A percentile compares a stretch with the other conserved stretches of the same genome.
phyloP scores from a whole-genome alignment of 2,113 vertebrate species.

The Capricornis sumatraensis region DNA sequence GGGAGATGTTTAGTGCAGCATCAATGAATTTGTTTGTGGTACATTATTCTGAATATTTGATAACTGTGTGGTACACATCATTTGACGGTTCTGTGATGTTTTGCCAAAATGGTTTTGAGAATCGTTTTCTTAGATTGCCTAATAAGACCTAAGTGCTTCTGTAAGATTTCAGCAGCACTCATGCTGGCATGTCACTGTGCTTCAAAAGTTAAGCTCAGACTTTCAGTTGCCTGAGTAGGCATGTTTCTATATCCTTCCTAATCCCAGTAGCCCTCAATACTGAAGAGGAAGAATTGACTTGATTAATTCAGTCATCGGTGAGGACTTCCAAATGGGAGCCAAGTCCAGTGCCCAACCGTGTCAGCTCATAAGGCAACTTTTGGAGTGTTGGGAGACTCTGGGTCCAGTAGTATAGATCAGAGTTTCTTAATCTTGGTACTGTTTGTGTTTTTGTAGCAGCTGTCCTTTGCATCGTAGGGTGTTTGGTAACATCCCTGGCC shows the following conservation, averaged over 20 bases:
- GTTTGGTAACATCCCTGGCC: background rate
- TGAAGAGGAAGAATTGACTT: background rate
- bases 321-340: background rate
- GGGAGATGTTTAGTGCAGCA: background rate
- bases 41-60: background rate
- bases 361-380: background rate
- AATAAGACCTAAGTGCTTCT: background rate
- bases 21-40: background rate
- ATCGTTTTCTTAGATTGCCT: slow-evolving; percentile 9
- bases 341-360: background rate
- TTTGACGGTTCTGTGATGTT: background rate
- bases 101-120: background rate
- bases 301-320: background rate
- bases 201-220: background rate
- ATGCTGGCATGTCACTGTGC: background rate
- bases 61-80: background rate
- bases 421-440: background rate
- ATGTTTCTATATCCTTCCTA: background rate
- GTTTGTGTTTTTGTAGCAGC: background rate
- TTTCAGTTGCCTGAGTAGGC: background rate
- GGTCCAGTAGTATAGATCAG: background rate
- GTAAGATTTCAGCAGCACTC: background rate
- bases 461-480: background rate
- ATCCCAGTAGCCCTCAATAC: background rate
- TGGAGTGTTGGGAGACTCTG: background rate